phyloP scores from a whole-genome alignment of 2,113 vertebrate species.

The Istiophorus platypterus region DNA sequence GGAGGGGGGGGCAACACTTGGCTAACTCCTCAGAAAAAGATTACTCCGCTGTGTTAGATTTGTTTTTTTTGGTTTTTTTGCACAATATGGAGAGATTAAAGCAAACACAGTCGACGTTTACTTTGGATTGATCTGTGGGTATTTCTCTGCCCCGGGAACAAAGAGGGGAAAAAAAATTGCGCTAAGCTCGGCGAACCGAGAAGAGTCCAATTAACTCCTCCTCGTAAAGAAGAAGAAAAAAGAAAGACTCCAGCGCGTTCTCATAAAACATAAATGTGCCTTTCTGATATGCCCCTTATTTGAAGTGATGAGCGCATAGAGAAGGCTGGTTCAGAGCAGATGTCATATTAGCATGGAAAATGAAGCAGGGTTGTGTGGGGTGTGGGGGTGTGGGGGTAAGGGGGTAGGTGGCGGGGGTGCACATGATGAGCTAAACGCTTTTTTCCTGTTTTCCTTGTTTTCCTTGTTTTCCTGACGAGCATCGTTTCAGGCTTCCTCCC shows the following conservation, averaged over 20 bases:
- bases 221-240: conserved; percentile 30
- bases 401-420: too few relatives aligned
- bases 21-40: conserved; percentile 59
- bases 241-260: conserved; percentile 9
- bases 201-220: conserved; percentile 70
- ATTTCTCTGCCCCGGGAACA: conserved; percentile 64
- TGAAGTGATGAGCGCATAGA: conserved; percentile 53
- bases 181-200: conserved; percentile 62
- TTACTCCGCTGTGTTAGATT: conserved; percentile 54
- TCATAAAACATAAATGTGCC: conserved; percentile 48
- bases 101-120: conserved; percentile 69
- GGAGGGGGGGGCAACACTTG: conserved; percentile 21
- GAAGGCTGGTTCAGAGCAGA: conserved; percentile 31
- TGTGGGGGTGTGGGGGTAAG: too few relatives aligned
- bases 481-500: background rate
- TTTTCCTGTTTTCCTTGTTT: background rate
- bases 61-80: conserved; percentile 36
- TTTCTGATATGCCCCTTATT: conserved; percentile 38
- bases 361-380: background rate
- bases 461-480: background rate
- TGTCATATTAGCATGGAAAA: conserved; percentile 9
- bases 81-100: conserved; percentile 64
- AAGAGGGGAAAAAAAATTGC: conserved; percentile 52
- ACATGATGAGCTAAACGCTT: background rate
- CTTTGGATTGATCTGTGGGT: conserved; percentile 74